Base-by-base conservation (phyloP, 2,797 vertebrate species). In the Mus minutoides region DNA sequence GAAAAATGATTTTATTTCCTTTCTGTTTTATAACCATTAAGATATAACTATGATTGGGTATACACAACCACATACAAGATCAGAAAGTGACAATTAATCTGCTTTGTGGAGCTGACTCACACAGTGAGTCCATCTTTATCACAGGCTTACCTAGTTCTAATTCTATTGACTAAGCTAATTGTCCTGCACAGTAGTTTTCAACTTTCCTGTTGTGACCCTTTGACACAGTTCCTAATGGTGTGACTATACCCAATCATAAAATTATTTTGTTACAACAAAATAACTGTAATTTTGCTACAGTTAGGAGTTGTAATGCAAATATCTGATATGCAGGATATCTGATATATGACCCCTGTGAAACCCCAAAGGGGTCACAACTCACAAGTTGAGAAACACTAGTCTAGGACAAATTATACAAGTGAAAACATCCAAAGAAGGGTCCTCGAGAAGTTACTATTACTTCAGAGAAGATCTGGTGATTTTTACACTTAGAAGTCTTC, bases 21-120 rank as follows among this genome's bases (percentile, higher is more conserved):
- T 92, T 19, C 83, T 49, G 24, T 82, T 92, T 80, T 78, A 86
- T n/a, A 93, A 91, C 82, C 56, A 95, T 64, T 88, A 95, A 94
- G 54, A 73, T 75, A 75, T 34, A 24, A 17, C 24, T 93, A 43
- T 49, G 67, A 86, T 54, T 26, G 19, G n/a, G 9, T 22, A 46
- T 34, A 34, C 11, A 3, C 24, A 43, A 40, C 26, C 21, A 94
- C 14, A 73, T 12, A 95, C 6, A 96, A 13, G 73, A 78, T 82
- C 37, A 90, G 76, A 24, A 93, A 46, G 46, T 85, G 40, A 93
- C 19, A 88, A 84, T 56, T 92, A 54, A 37, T 77, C 71, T 60
- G 85, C 31, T 40, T 88, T 95, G 73, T 46, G 84, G 83, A 64
- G 78, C 95, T 88, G 56, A 62, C n/a, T 85, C 26, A 82, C 3